Evolutionary conservation across 2,797 vertebrate species (phyloP), one percentile per base, ranked within the genome.

Genomic region (Malurus leucopterus): DNA sequence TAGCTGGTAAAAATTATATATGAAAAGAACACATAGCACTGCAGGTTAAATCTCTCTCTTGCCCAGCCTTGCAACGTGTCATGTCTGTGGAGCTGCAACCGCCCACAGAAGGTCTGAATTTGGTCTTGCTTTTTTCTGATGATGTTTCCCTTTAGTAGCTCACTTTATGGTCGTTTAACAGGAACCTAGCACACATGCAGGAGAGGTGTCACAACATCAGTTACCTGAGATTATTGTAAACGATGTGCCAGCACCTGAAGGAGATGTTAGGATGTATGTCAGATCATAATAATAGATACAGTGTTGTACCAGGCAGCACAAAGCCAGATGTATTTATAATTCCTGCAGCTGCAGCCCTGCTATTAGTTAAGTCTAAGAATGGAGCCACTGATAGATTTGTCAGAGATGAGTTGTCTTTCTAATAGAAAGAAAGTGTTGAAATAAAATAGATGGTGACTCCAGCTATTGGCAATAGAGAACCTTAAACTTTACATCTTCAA

Each of bases 291-390:
- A 96, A 96, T 89, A 92, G 95, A 97, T 95, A 95, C 92, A 94
- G 86, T 94, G 95, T 95, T 96, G 93, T 91, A 96, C 54, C 91
- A 96, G 87, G 92, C 88, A 92, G 91, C 86, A 94, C 69, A 92
- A 93, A 97, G 96, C 69, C 96, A 97, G 96, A 97, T 95, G 96
- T 84, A 97, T 96, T 96, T 96, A 95, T 96, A 96, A 96, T 96
- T 94, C 94, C 70, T 80, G 93, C 96, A 97, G 97, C 96, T 97
- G 96, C 84, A 96, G 94, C 57, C 79, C 91, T 88, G 89, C 92
- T 94, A 91, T 95, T 96, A 95, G 95, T 92, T 93, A 96, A 92
- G 89, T 91, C 91, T 95, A 94, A 92, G 91, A 95, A 77, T 59
- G 92, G 69, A 95, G 54, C 51, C 89, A 87, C 91, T 90, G 75